Conservation (phyloP, 1,140 invertebrate species). For the Megathymus violae region DNA sequence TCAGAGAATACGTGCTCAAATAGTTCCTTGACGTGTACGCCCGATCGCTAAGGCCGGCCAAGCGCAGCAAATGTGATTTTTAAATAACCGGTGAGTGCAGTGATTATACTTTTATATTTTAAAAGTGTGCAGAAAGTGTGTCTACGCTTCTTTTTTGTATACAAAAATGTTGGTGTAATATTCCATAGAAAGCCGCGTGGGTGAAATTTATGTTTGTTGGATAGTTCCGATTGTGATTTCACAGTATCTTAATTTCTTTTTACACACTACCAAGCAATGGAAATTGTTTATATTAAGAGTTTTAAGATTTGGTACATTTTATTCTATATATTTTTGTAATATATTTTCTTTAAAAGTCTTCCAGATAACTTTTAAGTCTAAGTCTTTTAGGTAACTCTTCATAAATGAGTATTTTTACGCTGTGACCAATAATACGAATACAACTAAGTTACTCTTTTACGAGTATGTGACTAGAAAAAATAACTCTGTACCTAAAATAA, state of each 20-base stretch:
- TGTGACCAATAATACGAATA: no score
- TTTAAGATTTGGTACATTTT: no score
- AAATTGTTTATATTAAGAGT: no score
- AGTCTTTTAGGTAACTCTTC: no score
- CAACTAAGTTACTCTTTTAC: no score
- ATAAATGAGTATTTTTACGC: no score
- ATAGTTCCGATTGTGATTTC: conserved; percentile 41
- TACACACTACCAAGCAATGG: no score
- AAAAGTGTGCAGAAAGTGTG: conserved; percentile 26
- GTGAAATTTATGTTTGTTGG: conserved; percentile 44
- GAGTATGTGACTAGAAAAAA: no score
- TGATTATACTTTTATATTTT: conserved; percentile 44
- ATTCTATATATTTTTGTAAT: no score
- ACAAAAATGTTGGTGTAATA: conserved; percentile 27
- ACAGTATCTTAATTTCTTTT: conserved; percentile 31
- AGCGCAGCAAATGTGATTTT: conserved; percentile 59
- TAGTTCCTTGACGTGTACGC: conserved; percentile 43
- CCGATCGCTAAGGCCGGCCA: conserved; percentile 40
- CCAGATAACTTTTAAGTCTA: no score
- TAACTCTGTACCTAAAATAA: no score
- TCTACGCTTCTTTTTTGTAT: conserved; percentile 28
- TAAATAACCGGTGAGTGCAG: conserved; percentile 57
- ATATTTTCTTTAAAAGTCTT: no score
- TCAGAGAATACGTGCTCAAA: conserved; percentile 41
- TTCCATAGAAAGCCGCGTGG: conserved; percentile 30